Base-by-base conservation (phyloP, 2,797 vertebrate genomes). In the Trichosurus vulpecula region DNA sequence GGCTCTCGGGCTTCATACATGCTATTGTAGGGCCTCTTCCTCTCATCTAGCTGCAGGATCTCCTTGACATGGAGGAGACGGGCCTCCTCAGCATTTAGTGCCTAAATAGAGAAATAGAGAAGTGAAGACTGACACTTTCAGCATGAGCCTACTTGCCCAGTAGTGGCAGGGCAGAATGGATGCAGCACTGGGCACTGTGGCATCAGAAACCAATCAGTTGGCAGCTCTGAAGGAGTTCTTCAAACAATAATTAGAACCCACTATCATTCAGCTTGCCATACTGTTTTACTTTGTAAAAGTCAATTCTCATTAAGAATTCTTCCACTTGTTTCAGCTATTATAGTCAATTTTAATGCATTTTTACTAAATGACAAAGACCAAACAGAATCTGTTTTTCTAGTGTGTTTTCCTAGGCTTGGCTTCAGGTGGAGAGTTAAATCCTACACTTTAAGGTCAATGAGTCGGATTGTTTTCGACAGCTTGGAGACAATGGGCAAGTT, bases 11-110 rank as follows among this genome's bases (percentile, higher is more conserved):
- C 97, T 97, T 99, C 99, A 97, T 98, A 98, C 0, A 99, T 90
- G 97, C 99, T 99, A 98, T 97, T 99, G 98, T 99, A 99, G 0
- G 99, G 99, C 89, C 99, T 98, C 98, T 99, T 99, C 97, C 99
- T 99, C 98, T 99, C 99, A n/a, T 99, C 99, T 0, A 99, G 0
- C 98, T 99, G 99, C 99, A 99, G 98, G 92, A 99, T 98, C 92
- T 99, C 98, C 0, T 99, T 99, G 51, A 99, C 98, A 0, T 99
- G 99, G 97, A 99, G 99, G 97, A 99, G 99, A 52, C 99, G 98
- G 97, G 99, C 99, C 96, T 99, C 99, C 98, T 99, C 99, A 35
- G 99, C 99, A 41, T 99, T 99, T 53, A 99, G 98, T 6, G 99
- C 99, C 99, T 99, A 96, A 16, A 95, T 51, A 30, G 0, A 94